A percentile compares a stretch with the other conserved stretches of the same genome.
phyloP scores from a whole-genome alignment of 2,797 vertebrate species.

The Sebastes kiyomatsui region DNA sequence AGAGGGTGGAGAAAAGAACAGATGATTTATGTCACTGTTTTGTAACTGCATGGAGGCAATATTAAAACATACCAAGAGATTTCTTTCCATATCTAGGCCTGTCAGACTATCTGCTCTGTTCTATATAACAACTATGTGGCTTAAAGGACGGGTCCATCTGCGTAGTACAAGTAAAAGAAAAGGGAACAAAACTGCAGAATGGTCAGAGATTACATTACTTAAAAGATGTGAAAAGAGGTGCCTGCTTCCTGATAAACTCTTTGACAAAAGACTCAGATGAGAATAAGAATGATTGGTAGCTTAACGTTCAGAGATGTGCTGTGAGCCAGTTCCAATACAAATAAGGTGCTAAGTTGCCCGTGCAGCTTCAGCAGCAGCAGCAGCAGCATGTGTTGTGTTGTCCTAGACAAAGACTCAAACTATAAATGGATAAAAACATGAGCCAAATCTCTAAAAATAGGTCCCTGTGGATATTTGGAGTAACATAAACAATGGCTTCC shows the following conservation, averaged over 20 bases:
- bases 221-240: not conserved
- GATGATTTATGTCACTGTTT: not conserved
- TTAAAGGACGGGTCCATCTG: not conserved
- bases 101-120: not conserved
- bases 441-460: constrained; percentile 62
- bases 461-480: constrained; percentile 45
- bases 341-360: constrained; percentile 28
- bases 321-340: constrained; percentile 33
- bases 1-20: not conserved
- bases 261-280: not conserved
- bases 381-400: not conserved
- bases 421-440: constrained; percentile 71
- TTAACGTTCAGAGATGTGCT: not conserved
- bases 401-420: constrained; percentile 43
- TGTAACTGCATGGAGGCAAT: not conserved
- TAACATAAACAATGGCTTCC: constrained; percentile 65
- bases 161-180: not conserved
- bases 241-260: not conserved
- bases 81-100: not conserved
- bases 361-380: not conserved
- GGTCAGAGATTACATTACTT: not conserved
- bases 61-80: not conserved
- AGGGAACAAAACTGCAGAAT: not conserved
- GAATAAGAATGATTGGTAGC: not conserved
- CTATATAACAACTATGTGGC: not conserved